These are phyloP conservation scores for Silurus glanis DNA, from an alignment of 2,113 vertebrate species.

Conservation along the genomic window DNA sequence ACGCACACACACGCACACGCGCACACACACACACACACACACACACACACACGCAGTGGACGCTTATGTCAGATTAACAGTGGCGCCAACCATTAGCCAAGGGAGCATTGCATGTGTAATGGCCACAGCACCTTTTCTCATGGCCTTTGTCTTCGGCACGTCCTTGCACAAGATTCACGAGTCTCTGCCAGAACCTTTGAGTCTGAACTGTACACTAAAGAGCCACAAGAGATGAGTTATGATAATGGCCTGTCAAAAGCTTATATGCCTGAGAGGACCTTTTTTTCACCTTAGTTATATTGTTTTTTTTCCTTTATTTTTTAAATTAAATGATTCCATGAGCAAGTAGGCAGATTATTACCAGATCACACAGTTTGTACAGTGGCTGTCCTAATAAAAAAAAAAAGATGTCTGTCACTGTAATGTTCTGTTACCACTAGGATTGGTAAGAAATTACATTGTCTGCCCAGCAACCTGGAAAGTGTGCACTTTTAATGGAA, in stretches of 20 bases:
- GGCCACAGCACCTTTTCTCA: constrained; percentile 1
- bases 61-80: constrained; percentile 28
- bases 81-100: constrained; percentile 27
- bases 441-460: background rate
- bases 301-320: background rate
- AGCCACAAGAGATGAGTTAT: constrained; percentile 23
- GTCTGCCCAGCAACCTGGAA: background rate
- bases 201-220: constrained; percentile 30
- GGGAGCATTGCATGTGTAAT: constrained; percentile 7
- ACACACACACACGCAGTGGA: constrained; percentile 4
- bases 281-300: constrained; percentile 9
- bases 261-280: constrained; percentile 15
- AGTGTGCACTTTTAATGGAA: background rate
- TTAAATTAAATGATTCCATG: background rate
- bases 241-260: constrained; percentile 35
- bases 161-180: constrained; percentile 38
- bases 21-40: constrained; percentile 8
- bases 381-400: background rate
- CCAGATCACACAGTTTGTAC: background rate
- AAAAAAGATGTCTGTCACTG: background rate
- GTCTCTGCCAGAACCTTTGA: constrained; percentile 29
- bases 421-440: background rate
- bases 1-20: constrained; percentile 20
- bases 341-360: background rate
- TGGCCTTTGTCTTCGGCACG: constrained; percentile 46